phyloP scores from a whole-genome alignment of 2,113 vertebrate genomes.

The Suricata suricatta region DNA sequence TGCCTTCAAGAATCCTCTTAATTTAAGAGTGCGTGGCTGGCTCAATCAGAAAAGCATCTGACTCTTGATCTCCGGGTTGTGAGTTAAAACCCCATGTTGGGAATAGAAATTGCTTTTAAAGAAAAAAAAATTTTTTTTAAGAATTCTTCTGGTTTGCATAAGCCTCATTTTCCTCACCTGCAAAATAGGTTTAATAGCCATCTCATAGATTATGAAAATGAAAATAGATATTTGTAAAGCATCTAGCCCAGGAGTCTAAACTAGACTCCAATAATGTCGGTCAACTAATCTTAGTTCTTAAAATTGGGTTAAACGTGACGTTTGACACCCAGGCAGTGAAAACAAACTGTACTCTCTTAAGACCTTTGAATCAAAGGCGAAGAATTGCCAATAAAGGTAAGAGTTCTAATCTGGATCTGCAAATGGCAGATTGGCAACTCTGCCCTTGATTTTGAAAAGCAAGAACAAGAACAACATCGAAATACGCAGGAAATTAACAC shows the following conservation, averaged over 20 bases:
- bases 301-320: not conserved
- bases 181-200: not conserved
- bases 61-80: not conserved
- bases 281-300: not conserved
- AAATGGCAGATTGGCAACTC: not conserved
- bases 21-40: not conserved
- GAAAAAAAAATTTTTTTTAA: not conserved
- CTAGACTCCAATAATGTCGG: not conserved
- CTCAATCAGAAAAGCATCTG: not conserved
- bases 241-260: not conserved
- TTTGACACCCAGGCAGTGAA: not conserved
- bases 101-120: not conserved
- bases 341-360: not conserved
- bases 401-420: not conserved
- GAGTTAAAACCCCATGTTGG: not conserved
- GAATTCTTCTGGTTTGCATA: not conserved
- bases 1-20: not conserved
- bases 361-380: not conserved
- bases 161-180: not conserved
- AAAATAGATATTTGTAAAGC: conserved; percentile 4
- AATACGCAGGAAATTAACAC: conserved; percentile 36
- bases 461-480: not conserved
- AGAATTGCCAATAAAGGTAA: not conserved
- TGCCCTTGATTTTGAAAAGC: not conserved
- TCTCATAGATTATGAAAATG: not conserved